Percentiles rank a stretch among this genome's conserved stretches.
phyloP scores from a whole-genome alignment of 1,140 invertebrate species.

The Drosophila ercepeae region DNA sequence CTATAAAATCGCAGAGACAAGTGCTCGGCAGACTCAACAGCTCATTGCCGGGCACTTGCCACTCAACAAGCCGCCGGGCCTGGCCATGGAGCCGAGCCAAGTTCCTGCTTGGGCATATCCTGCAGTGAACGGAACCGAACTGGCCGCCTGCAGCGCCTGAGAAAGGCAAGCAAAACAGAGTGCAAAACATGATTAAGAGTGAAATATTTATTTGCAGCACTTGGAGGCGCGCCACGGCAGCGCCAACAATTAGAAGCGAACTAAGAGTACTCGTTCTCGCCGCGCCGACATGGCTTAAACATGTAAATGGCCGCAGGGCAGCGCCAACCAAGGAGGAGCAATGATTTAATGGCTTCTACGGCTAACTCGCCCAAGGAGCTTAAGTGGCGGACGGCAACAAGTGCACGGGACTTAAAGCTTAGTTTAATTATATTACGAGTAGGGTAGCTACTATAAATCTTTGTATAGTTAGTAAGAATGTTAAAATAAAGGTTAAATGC shows the following conservation, averaged over 20 bases:
- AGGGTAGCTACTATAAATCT: slow-evolving; percentile 23
- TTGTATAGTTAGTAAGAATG: slow-evolving; percentile 28
- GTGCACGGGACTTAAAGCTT: slow-evolving; percentile 40
- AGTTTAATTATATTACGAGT: slow-evolving; percentile 64
- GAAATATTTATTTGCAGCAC: slow-evolving; percentile 80
- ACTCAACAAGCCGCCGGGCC: slow-evolving; percentile 39
- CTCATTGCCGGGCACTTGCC: slow-evolving; percentile 67
- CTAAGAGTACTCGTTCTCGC: slow-evolving; percentile 34
- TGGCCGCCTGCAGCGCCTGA: slow-evolving; percentile 41
- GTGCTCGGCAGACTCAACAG: slow-evolving; percentile 65
- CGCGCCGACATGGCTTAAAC: slow-evolving; percentile 65
- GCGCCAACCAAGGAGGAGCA: slow-evolving; percentile 10
- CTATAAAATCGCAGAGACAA: slow-evolving; percentile 75
- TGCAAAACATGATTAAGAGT: slow-evolving; percentile 79
- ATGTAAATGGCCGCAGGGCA: slow-evolving; percentile 66
- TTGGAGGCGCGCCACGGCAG: slow-evolving; percentile 70
- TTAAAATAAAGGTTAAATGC: slow-evolving; percentile 28
- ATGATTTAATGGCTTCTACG: slow-evolving; percentile 66
- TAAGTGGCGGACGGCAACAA: slow-evolving; percentile 33
- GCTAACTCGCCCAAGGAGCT: slow-evolving; percentile 41
- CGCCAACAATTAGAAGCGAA: slow-evolving; percentile 69
- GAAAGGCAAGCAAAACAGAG: slow-evolving; percentile 61
- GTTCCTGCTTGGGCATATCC: slow-evolving; percentile 23
- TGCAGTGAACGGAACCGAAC: slow-evolving; percentile 7
- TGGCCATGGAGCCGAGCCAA: slow-evolving; percentile 45